Evolutionary conservation across 2,888 invertebrate genomes (phyloP).

Genomic region (Agrenia bidenticulata): DNA sequence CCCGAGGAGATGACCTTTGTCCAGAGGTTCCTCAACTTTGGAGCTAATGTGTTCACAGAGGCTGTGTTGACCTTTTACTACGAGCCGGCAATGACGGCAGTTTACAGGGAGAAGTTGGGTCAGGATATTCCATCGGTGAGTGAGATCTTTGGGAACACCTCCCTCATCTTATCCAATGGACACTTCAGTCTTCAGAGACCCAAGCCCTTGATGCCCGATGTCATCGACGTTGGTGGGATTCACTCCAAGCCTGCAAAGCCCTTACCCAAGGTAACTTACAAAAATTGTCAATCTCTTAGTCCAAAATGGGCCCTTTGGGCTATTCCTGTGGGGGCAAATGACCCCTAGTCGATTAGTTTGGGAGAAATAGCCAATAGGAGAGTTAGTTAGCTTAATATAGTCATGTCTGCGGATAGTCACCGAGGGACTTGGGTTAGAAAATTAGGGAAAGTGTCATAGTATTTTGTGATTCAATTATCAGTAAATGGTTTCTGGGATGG

Average conservation of each 20-base stretch:
- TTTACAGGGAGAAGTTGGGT: slow-evolving; percentile 56
- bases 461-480: too few relatives aligned
- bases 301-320: too few relatives aligned
- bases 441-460: too few relatives aligned
- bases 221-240: slow-evolving; percentile 54
- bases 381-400: too few relatives aligned
- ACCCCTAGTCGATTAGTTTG: too few relatives aligned
- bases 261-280: slow-evolving; percentile 43
- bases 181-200: slow-evolving; percentile 50
- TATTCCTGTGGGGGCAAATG: too few relatives aligned
- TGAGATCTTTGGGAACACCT: slow-evolving; percentile 38
- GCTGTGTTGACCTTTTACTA: slow-evolving; percentile 54
- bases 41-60: slow-evolving; percentile 55
- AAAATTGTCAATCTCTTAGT: too few relatives aligned
- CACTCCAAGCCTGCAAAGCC: slow-evolving; percentile 50
- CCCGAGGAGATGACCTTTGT: slow-evolving; percentile 52
- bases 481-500: too few relatives aligned
- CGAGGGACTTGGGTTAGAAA: too few relatives aligned
- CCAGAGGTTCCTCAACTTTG: slow-evolving; percentile 53
- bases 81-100: slow-evolving; percentile 46
- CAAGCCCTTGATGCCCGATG: slow-evolving; percentile 51
- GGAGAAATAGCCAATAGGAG: too few relatives aligned
- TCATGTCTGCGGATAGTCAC: too few relatives aligned
- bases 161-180: slow-evolving; percentile 52
- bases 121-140: slow-evolving; percentile 36